phyloP scores from a whole-genome alignment of 2,888 invertebrate genomes.

The Apotomis betuletana region DNA sequence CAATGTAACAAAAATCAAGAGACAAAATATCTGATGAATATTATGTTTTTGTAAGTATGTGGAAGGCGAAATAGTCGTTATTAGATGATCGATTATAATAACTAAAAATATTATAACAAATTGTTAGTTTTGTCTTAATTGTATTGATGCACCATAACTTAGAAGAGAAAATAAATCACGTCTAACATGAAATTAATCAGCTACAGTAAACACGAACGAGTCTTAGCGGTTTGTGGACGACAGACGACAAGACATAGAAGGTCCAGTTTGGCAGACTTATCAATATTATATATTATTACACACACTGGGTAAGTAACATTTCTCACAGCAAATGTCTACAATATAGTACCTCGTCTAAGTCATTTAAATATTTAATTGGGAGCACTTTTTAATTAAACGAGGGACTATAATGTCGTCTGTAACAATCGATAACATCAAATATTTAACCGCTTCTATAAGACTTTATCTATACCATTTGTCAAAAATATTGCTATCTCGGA shows the following conservation, averaged over 20 bases:
- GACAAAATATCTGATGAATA: constrained; percentile 9
- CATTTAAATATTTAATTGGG: background rate
- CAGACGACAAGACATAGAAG: background rate
- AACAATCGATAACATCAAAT: constrained; percentile 16
- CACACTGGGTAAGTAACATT: background rate
- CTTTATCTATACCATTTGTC: background rate
- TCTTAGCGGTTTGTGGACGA: constrained; percentile 7
- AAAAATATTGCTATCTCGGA: constrained; percentile 22
- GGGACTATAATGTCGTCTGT: background rate
- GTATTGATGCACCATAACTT: constrained; percentile 69
- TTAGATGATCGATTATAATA: background rate
- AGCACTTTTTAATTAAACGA: constrained; percentile 7
- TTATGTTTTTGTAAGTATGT: background rate
- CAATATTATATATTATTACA: background rate
- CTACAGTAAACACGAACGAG: background rate
- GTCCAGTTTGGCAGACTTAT: constrained; percentile 10
- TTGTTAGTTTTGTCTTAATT: constrained; percentile 49
- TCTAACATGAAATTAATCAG: constrained; percentile 8
- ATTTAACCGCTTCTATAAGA: constrained; percentile 18
- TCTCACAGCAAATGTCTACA: background rate
- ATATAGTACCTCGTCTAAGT: background rate
- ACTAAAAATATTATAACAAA: constrained; percentile 12
- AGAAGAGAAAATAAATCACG: constrained; percentile 18
- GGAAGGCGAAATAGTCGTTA: background rate
- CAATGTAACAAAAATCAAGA: constrained; percentile 11